Evolutionary conservation across 2,888 invertebrate genomes (phyloP).

Genomic region (Limenitis camilla): DNA sequence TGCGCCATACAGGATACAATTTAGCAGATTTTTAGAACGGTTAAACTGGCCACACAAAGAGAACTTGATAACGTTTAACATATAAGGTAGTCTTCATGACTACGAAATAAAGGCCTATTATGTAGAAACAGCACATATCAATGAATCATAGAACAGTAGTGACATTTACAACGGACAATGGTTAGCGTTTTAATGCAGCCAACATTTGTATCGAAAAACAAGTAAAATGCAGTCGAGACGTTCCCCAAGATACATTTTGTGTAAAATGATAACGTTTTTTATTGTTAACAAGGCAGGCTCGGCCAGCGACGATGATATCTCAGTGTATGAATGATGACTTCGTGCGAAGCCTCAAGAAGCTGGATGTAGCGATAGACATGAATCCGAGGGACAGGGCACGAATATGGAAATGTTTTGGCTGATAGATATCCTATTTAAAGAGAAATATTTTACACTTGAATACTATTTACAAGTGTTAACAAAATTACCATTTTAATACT

Average conservation of each 20-base stretch:
- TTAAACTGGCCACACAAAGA: constrained; percentile 21
- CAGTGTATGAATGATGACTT: constrained; percentile 73
- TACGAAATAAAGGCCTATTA: constrained; percentile 22
- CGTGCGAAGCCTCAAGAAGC: constrained; percentile 68
- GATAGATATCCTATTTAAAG: constrained; percentile 26
- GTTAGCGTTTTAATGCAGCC: constrained; percentile 12
- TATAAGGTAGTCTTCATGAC: constrained; percentile 15
- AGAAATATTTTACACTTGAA: constrained; percentile 11
- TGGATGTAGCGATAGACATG: constrained; percentile 53
- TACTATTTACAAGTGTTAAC: not conserved
- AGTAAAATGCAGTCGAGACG: constrained; percentile 34
- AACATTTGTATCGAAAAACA: constrained; percentile 17
- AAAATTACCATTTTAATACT: not conserved
- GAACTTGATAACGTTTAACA: constrained; percentile 18
- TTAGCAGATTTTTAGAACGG: constrained; percentile 19
- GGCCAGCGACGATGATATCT: constrained; percentile 71
- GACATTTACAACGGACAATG: constrained; percentile 22
- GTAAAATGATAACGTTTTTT: constrained; percentile 68
- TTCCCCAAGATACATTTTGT: constrained; percentile 64
- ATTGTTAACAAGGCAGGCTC: constrained; percentile 71
- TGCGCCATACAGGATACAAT: constrained; percentile 16
- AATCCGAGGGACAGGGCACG: constrained; percentile 60
- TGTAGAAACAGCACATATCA: constrained; percentile 20
- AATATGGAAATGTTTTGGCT: constrained; percentile 54
- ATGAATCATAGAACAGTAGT: constrained; percentile 22